Percentiles rank a stretch among this genome's conserved stretches.
Evolutionary conservation across 1,140 invertebrate species (phyloP).

Genomic region (Adoxophyes honmai): DNA sequence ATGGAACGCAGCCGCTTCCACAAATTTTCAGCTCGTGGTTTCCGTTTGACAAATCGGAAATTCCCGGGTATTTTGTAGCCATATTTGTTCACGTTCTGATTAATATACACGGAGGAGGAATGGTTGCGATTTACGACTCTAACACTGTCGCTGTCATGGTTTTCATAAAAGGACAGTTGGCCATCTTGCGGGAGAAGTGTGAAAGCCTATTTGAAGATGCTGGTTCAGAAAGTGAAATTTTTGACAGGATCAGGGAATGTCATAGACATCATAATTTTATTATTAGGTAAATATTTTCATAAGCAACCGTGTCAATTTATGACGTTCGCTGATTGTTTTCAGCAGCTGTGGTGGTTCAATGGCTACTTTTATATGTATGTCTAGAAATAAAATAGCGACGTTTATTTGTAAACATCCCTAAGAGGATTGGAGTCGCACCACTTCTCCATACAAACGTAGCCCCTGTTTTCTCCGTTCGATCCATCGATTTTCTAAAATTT

Average conservation of each 20-base stretch:
- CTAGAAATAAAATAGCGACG: no score
- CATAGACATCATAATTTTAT: constrained; percentile 48
- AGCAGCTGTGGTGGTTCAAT: no score
- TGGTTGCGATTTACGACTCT: constrained; percentile 45
- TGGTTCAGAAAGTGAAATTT: constrained; percentile 21
- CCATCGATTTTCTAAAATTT: no score
- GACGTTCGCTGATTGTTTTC: no score
- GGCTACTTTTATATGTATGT: no score
- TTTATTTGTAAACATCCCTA: no score
- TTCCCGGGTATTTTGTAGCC: constrained; percentile 39
- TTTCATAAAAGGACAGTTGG: constrained; percentile 14
- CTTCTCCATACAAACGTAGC: no score
- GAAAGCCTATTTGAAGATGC: constrained; percentile 32
- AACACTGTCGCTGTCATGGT: constrained; percentile 29
- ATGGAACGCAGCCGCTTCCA: constrained; percentile 36
- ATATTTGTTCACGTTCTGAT: constrained; percentile 37
- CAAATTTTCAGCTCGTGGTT: constrained; percentile 56
- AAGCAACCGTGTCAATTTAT: not conserved
- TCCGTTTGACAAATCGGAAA: constrained; percentile 45
- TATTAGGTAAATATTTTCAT: constrained; percentile 32
- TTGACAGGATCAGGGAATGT: constrained; percentile 44
- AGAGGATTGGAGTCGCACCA: no score
- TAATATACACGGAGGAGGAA: constrained; percentile 31
- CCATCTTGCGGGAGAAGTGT: constrained; percentile 42
- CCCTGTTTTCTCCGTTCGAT: no score